phyloP scores from a whole-genome alignment of 2,113 vertebrate genomes.

The Scomber japonicus region DNA sequence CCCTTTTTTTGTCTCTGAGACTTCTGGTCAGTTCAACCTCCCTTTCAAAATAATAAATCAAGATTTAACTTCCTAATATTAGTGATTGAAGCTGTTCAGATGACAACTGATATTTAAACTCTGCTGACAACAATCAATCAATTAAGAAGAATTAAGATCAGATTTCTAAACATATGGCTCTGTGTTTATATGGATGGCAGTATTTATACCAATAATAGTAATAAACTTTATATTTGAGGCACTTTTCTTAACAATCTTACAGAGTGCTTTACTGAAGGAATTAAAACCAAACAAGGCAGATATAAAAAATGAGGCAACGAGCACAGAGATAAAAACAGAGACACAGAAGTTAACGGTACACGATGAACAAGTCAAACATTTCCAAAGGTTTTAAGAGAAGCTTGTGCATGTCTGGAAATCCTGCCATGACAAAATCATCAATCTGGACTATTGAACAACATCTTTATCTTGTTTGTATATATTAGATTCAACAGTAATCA shows the following conservation, averaged over 20 bases:
- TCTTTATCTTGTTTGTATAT: constrained; percentile 1
- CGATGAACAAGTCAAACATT: too few species aligned
- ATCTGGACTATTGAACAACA: not conserved
- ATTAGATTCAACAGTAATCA: not conserved
- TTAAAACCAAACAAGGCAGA: too few species aligned
- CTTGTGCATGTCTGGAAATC: not conserved
- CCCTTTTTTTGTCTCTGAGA: not conserved
- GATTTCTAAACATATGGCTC: not conserved
- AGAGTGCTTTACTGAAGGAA: too few species aligned
- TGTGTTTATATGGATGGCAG: not conserved
- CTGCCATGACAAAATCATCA: not conserved
- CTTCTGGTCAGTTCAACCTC: too few species aligned
- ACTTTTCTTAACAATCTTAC: too few species aligned
- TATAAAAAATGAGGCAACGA: too few species aligned
- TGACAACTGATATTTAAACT: not conserved
- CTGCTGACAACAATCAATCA: not conserved
- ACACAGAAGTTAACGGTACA: too few species aligned
- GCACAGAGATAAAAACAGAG: too few species aligned
- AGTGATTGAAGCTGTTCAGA: not conserved
- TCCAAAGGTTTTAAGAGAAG: too few species aligned
- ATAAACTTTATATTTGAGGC: too few species aligned
- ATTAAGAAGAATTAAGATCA: not conserved
- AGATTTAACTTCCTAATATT: not conserved
- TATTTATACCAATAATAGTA: too few species aligned
- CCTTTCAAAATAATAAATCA: too few species aligned